These are phyloP conservation scores for Nemoura dubitans DNA, from an alignment of 2,888 invertebrate species.

Conservation along the genomic window DNA sequence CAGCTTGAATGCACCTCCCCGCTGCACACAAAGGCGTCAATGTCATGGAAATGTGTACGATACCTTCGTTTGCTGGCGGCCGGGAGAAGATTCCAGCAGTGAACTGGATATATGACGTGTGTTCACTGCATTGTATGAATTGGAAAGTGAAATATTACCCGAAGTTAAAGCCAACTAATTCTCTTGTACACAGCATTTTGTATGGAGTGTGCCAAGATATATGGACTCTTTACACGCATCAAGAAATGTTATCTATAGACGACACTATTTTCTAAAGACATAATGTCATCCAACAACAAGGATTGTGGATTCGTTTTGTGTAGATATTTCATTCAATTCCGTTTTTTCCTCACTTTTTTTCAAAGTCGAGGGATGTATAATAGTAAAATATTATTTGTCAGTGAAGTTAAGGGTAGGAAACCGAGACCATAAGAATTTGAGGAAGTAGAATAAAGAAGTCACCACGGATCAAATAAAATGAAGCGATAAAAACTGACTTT, in stretches of 20 bases:
- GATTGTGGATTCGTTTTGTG: slow-evolving; percentile 37
- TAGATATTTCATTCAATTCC: background rate
- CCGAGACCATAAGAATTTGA: background rate
- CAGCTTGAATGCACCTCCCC: slow-evolving; percentile 33
- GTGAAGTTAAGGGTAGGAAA: background rate
- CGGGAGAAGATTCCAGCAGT: slow-evolving; percentile 20
- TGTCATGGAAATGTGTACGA: slow-evolving; percentile 32
- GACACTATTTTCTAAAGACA: slow-evolving; percentile 28
- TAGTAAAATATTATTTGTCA: background rate
- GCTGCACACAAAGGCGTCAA: slow-evolving; percentile 4
- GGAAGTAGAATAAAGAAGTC: slow-evolving; percentile 7
- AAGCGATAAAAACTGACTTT: slow-evolving; percentile 1
- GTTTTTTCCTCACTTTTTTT: slow-evolving; percentile 20
- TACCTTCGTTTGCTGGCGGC: slow-evolving; percentile 17
- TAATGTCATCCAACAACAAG: slow-evolving; percentile 34
- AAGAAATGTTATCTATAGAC: slow-evolving; percentile 34
- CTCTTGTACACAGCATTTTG: slow-evolving; percentile 42
- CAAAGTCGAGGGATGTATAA: background rate
- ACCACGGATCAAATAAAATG: background rate
- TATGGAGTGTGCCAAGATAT: slow-evolving; percentile 45
- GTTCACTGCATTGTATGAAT: slow-evolving; percentile 29
- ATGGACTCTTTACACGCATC: slow-evolving; percentile 45
- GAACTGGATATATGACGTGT: slow-evolving; percentile 29
- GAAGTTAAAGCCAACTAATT: slow-evolving; percentile 40
- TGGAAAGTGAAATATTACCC: slow-evolving; percentile 43